These are phyloP conservation scores for Antrozous pallidus DNA, from an alignment of 2,797 vertebrate genomes.

Conservation along the genomic window DNA sequence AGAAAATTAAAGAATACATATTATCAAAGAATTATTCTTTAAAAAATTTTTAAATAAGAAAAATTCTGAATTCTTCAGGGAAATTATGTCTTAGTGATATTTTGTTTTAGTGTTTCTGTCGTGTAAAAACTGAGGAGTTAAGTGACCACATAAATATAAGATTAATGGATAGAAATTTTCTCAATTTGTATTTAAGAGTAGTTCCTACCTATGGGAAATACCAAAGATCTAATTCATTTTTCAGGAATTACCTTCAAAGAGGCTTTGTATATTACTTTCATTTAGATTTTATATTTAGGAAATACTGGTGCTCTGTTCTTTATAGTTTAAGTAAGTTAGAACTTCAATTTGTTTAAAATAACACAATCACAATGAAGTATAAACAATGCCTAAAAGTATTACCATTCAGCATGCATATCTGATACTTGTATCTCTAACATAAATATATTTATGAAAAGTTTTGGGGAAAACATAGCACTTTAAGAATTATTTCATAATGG, in stretches of 20 bases:
- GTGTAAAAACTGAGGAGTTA: slow-evolving; percentile 68
- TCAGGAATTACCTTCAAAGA: slow-evolving; percentile 76
- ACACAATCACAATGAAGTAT: slow-evolving; percentile 76
- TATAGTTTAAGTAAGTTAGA: slow-evolving; percentile 73
- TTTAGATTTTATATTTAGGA: slow-evolving; percentile 79
- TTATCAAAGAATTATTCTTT: neutral
- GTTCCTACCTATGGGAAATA: slow-evolving; percentile 78
- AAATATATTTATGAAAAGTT: slow-evolving; percentile 62
- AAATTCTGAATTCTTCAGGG: slow-evolving; percentile 26
- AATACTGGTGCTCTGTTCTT: slow-evolving; percentile 75
- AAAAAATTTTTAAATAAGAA: neutral
- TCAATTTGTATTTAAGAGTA: slow-evolving; percentile 72
- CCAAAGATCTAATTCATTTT: slow-evolving; percentile 76
- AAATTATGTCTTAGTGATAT: slow-evolving; percentile 56
- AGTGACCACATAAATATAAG: slow-evolving; percentile 67
- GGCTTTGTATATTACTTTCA: slow-evolving; percentile 73
- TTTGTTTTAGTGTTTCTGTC: slow-evolving; percentile 71
- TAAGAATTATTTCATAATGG: neutral
- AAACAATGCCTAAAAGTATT: slow-evolving; percentile 74
- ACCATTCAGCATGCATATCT: slow-evolving; percentile 68
- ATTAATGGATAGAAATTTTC: slow-evolving; percentile 65
- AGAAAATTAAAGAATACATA: neutral
- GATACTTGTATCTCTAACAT: slow-evolving; percentile 43
- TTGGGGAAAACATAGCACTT: neutral
- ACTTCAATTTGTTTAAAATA: slow-evolving; percentile 78